Evolutionary conservation across 2,113 vertebrate genomes (phyloP), one percentile per base, ranked within the genome.

Genomic region (Symphodus melops): DNA sequence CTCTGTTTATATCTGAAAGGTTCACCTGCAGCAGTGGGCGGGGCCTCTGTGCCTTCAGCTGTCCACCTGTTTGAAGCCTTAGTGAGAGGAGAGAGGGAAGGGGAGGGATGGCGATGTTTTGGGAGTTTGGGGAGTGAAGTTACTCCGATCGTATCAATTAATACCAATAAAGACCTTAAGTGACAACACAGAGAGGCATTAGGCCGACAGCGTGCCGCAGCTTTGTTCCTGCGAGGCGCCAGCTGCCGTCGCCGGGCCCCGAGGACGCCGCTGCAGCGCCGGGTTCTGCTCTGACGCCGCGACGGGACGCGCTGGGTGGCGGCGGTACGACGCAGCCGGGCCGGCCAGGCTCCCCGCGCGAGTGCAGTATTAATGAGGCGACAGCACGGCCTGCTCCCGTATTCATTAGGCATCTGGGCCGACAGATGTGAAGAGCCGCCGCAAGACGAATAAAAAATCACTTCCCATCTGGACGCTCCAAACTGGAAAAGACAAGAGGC

Each of bases 341-440:
- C 88, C 75, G 88, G 55, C 82, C 74, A 68, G 49, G 77, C 76
- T 91, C 93, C 92, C 92, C 62, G 68, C 66, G 82, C 91, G 80
- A 77, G 86, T 92, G 92, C 91, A 94, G 92, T 94, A 94, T 95
- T 95, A 95, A 93, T 94, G 92, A 93, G 91, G 89, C 93, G 88
- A 93, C 93, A 92, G 92, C 93, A 79, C 89, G 90, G 91, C 84
- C 89, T 87, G 92, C 88, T 92, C 88, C 90, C 76, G 91, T 92
- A 95, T 94, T 95, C 93, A 94, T 94, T 93, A 93, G 92, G 84
- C 95, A 96, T 94, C 94, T 95, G 95, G 91, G 85, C 86, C 64
- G 88, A 81, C 95, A 96, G 94, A 95, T 96, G 95, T 94, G 95
- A 88, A 88, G 91, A 90, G 92, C 82, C 85, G 92, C 93, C 94